Percentiles rank a stretch among this genome's conserved stretches.
phyloP scores from a whole-genome alignment of 2,113 vertebrate genomes.

The Nannobrachium achirus region DNA sequence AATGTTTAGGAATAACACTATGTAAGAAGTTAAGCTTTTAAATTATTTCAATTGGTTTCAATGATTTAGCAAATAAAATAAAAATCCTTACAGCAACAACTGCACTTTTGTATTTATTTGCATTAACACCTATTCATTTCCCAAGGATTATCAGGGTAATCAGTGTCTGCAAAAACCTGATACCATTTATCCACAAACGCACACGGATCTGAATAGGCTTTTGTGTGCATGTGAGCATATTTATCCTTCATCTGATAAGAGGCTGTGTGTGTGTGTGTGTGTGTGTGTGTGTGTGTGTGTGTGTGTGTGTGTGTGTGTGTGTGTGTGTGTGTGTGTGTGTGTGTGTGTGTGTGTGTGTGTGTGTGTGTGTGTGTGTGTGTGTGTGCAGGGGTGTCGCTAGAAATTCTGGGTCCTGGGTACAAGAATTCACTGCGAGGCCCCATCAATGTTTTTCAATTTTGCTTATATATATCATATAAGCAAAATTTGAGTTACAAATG shows the following conservation, averaged over 20 bases:
- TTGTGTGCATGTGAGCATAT: slow-evolving; percentile 40
- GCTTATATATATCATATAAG: no score
- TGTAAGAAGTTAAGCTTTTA: neutral
- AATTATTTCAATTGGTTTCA: neutral
- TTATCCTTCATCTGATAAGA: neutral
- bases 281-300: neutral
- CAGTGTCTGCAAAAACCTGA: slow-evolving; percentile 32
- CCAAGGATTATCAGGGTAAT: slow-evolving; percentile 26
- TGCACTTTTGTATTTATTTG: neutral
- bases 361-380: no score
- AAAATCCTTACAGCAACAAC: neutral
- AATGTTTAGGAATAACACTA: neutral
- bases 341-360: no score
- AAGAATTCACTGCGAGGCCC: no score
- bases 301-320: slow-evolving; percentile 3
- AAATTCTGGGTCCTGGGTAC: no score
- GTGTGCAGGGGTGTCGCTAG: no score
- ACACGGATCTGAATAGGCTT: slow-evolving; percentile 44
- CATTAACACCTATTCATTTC: neutral
- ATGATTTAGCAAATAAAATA: neutral
- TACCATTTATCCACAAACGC: slow-evolving; percentile 39
- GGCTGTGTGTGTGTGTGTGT: neutral
- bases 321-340: no score
- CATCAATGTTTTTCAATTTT: no score
- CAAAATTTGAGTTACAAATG: no score